phyloP scores from a whole-genome alignment of 2,888 invertebrate species.

The Oscheius sp. region DNA sequence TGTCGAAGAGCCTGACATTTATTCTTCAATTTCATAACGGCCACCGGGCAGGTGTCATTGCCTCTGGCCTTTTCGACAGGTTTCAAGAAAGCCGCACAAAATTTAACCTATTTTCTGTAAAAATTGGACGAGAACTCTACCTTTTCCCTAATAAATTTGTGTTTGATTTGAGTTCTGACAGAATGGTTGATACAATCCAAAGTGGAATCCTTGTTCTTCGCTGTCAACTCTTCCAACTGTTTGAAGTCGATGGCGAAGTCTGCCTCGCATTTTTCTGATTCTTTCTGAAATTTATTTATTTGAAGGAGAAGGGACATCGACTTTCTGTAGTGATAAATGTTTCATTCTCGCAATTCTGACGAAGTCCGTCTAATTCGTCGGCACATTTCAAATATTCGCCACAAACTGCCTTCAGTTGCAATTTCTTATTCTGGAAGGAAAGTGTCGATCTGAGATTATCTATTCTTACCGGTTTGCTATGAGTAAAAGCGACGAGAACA shows the following conservation, averaged over 20 bases:
- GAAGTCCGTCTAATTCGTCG: neutral
- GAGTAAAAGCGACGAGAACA: neutral
- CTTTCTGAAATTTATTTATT: slow-evolving; percentile 1
- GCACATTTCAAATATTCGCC: neutral
- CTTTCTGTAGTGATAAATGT: neutral
- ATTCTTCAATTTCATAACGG: slow-evolving; percentile 38
- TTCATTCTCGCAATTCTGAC: neutral
- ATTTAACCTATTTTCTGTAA: slow-evolving; percentile 6
- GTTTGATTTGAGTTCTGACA: neutral
- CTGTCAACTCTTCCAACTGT: neutral
- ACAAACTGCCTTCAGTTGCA: slow-evolving; percentile 7
- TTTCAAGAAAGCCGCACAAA: slow-evolving; percentile 23
- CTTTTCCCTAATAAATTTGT: slow-evolving; percentile 5
- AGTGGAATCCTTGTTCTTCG: slow-evolving; percentile 1
- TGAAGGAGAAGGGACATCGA: neutral
- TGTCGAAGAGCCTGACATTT: slow-evolving; percentile 47
- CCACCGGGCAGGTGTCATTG: slow-evolving; percentile 1
- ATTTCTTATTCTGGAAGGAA: neutral
- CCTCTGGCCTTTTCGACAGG: neutral
- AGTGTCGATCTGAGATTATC: neutral
- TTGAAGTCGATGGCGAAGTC: neutral
- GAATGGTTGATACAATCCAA: slow-evolving; percentile 17
- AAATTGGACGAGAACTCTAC: neutral
- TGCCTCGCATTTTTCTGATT: neutral
- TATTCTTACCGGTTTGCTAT: neutral